A percentile compares a stretch with the other conserved stretches of the same genome.
Evolutionary conservation across 2,797 vertebrate genomes (phyloP).

Genomic region (Chelon labrosus): DNA sequence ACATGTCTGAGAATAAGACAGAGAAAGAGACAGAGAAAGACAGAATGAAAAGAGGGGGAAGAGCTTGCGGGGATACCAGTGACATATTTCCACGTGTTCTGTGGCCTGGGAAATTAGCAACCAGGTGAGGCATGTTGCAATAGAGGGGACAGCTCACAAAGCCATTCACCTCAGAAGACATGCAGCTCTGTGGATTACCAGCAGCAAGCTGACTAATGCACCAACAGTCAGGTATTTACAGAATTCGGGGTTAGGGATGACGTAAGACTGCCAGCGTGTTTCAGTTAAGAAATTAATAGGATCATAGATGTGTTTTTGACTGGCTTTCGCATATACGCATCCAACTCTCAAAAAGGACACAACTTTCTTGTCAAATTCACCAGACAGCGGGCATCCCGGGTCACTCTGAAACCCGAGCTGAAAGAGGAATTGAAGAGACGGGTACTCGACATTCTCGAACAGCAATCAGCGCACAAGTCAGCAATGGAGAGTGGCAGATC

Average conservation of each 20-base stretch:
- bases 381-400: constrained; percentile 30
- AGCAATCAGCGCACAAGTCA: constrained; percentile 51
- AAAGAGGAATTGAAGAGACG: constrained; percentile 67
- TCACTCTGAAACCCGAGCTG: constrained; percentile 53
- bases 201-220: constrained; percentile 75
- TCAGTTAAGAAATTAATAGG: constrained; percentile 42
- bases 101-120: constrained; percentile 46
- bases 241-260: constrained; percentile 68
- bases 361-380: constrained; percentile 15
- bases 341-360: neutral
- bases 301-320: constrained; percentile 23
- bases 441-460: constrained; percentile 66
- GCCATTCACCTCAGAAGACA: constrained; percentile 73
- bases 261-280: constrained; percentile 23
- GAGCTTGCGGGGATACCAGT: neutral
- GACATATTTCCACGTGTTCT: constrained; percentile 46
- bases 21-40: neutral
- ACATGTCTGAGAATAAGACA: neutral
- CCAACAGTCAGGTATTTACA: constrained; percentile 71
- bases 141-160: constrained; percentile 52
- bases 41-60: neutral
- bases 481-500: constrained; percentile 77
- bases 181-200: constrained; percentile 73
- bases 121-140: constrained; percentile 32
- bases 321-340: too few species aligned